phyloP scores from a whole-genome alignment of 2,797 vertebrate genomes.

The Oophaga sylvatica region DNA sequence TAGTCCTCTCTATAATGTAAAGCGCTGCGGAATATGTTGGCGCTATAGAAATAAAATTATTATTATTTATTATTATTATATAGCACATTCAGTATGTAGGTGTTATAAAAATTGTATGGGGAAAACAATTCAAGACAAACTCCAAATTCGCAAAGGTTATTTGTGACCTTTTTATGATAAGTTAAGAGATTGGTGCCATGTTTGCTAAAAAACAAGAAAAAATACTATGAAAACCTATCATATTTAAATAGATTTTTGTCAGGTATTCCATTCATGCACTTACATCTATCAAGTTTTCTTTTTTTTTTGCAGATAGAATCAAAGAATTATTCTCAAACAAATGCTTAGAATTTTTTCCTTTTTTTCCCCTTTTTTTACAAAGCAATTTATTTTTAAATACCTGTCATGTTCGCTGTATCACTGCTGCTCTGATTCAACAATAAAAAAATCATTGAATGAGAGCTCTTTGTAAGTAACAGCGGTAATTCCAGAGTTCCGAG shows the following conservation, averaged over 20 bases:
- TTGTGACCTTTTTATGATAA: too few species aligned
- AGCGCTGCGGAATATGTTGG: too few species aligned
- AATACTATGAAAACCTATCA: too few species aligned
- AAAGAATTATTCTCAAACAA: constrained; percentile 58
- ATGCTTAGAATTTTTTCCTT: constrained; percentile 47
- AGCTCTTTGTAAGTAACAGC: constrained; percentile 44
- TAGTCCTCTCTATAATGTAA: too few species aligned
- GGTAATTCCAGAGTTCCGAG: constrained; percentile 42
- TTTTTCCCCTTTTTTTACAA: constrained; percentile 46
- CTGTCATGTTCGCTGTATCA: constrained; percentile 68
- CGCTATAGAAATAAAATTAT: too few species aligned
- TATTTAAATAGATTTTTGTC: constrained; percentile 65
- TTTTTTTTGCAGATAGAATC: constrained; percentile 62
- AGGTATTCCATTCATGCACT: constrained; percentile 67
- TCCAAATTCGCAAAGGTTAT: too few species aligned
- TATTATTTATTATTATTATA: too few species aligned
- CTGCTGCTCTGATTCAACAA: constrained; percentile 70
- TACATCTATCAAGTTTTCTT: constrained; percentile 64
- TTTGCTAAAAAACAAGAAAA: too few species aligned
- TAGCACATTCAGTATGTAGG: too few species aligned
- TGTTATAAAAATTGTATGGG: too few species aligned
- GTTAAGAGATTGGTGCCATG: too few species aligned
- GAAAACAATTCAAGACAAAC: too few species aligned
- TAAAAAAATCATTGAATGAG: constrained; percentile 52
- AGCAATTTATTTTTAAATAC: constrained; percentile 70